phyloP scores from a whole-genome alignment of 2,888 invertebrate species.

The Melieria picta region DNA sequence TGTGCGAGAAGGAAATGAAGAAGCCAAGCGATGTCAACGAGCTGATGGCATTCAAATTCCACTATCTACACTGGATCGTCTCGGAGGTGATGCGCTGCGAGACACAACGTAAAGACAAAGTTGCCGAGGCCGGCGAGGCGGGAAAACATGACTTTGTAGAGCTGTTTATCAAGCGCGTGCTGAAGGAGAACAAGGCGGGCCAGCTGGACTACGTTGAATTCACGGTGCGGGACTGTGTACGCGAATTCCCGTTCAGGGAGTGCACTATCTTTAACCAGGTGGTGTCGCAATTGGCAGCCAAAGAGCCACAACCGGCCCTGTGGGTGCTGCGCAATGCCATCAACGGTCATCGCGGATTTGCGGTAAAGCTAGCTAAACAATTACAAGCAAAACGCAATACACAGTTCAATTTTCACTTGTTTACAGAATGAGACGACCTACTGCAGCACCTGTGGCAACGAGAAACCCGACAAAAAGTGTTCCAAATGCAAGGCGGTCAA shows the following conservation, averaged over 20 bases:
- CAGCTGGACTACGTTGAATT: conserved; percentile 74
- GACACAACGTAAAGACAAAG: conserved; percentile 66
- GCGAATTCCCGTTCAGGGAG: conserved; percentile 91
- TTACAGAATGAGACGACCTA: conserved; percentile 70
- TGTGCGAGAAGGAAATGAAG: conserved; percentile 90
- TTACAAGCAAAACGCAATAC: not conserved
- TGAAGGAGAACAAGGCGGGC: conserved; percentile 80
- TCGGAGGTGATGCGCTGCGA: conserved; percentile 76
- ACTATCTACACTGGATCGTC: conserved; percentile 82
- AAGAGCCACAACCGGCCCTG: conserved; percentile 75
- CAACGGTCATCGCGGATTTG: conserved; percentile 88
- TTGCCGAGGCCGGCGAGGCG: conserved; percentile 46
- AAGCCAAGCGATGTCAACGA: conserved; percentile 85
- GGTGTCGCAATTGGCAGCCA: conserved; percentile 78
- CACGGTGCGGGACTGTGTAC: conserved; percentile 85
- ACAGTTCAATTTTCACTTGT: conserved; percentile 38
- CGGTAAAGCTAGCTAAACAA: conserved; percentile 54
- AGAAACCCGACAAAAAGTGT: conserved; percentile 91
- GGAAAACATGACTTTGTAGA: conserved; percentile 74
- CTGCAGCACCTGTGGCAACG: conserved; percentile 89
- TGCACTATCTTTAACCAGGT: conserved; percentile 88
- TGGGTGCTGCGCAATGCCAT: conserved; percentile 82
- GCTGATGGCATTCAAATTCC: conserved; percentile 89
- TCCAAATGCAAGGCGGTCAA: conserved; percentile 92
- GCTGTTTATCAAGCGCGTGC: conserved; percentile 77